Evolutionary conservation across 2,888 invertebrate species (phyloP), one percentile per base, ranked within the genome.

Genomic region (Zygothrica quintamaculata): DNA sequence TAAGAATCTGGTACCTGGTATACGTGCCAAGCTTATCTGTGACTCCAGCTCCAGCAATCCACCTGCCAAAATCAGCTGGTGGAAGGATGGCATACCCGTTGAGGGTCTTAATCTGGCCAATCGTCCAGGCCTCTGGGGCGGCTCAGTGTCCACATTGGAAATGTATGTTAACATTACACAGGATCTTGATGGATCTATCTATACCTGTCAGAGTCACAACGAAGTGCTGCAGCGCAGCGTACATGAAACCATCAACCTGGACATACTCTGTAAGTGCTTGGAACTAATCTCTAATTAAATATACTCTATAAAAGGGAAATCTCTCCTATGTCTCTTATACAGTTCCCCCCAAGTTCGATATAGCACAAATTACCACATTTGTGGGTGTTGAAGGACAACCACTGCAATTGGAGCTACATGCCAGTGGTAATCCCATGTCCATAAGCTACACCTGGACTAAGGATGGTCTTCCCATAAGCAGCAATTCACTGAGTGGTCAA

Each of bases 21-120:
- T 88, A 11, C 73, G 80, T 2, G 89, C 89, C 9, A 90, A 89
- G 55, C 70, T 90, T 1, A 88, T 90, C 42, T 90, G 89, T 55
- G 90, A 90, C 50, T 90, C 89, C 0, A 90, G 89, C 47, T 90
- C 89, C 0, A 90, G 89, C 31, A 90, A 90, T 78, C 89, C 89
- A 0, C 90, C 89, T 0, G 89, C 89, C 2, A 82, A 89, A 43
- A 87, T 90, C 0, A 90, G 90, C 6, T 90, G 89, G 89, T 90
- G 89, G 89, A 90, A 90, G 56, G 89, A 90, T 48, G 89, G 89
- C 16, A 90, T 90, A 29, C 90, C 89, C 0, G 89, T 90, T 0
- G 90, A 90, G 48, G 89, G 90, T 11, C 74, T 89, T 0, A 89
- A 89, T 59, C 64, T 89, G 44, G 87, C 90, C n/a, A 89, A 88